Evolutionary conservation across 2,113 vertebrate species (phyloP), one percentile per base, ranked within the genome.

Genomic region (Indicator maculatus): DNA sequence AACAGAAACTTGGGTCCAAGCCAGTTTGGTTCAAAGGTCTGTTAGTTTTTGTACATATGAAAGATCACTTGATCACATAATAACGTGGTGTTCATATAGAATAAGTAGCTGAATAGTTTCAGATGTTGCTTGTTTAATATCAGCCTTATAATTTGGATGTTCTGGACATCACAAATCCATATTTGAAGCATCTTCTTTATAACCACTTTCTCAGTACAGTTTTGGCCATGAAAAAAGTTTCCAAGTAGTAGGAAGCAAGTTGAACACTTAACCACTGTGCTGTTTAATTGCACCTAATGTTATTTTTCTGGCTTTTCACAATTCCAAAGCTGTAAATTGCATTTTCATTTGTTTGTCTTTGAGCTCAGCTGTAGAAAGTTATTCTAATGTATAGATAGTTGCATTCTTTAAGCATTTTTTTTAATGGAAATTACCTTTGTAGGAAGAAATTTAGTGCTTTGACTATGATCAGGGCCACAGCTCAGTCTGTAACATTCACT

Each of bases 361-460:
- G 50, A 93, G 60, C 71, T 94, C 87, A 77, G 64, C 61, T 63
- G 11, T 13, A 20, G 66, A 60, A 95, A 85, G 93, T 65, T 94
- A 88, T 94, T 97, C 86, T 87, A 94, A 60, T 96, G 74, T 94
- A 55, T 20, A 84, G 76, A 85, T 93, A 92, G 83, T 93, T 95
- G 64, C 96, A 93, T 96, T 95, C 96, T 96, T 96, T 96, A 95
- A 96, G 74, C 70, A 95, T 64, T 91, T 94, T 97, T 96, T 96
- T 97, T 95, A 86, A 95, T 97, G 92, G 85, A 97, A 98, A 97
- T 97, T 96, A 96, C 81, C 97, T 95, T 96, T 92, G 85, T 92
- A 92, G 92, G 80, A 94, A 97, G 76, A 88, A 97, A 97, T 97
- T 96, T 97, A 92, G 92, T 58, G 52, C 77, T 96, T 96, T 96